Percentiles rank a stretch among this genome's conserved stretches.
These are phyloP conservation scores for Griposia aprilina DNA, from an alignment of 2,888 invertebrate genomes.

Conservation along the genomic window DNA sequence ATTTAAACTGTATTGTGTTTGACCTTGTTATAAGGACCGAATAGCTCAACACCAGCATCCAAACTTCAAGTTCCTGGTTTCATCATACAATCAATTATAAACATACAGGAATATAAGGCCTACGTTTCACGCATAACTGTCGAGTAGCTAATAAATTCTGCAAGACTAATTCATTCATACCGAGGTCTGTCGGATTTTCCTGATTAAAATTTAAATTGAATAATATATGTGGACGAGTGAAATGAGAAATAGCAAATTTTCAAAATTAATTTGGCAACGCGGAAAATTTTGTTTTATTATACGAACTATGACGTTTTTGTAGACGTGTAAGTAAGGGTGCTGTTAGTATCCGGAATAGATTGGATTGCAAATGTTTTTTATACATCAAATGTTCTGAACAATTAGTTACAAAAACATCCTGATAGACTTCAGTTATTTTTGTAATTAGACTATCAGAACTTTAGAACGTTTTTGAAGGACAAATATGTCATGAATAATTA, in stretches of 20 bases:
- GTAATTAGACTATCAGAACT: too few relatives aligned
- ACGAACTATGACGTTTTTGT: conserved; percentile 34
- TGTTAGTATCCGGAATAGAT: background rate
- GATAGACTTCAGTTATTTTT: too few relatives aligned
- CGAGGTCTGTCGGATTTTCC: conserved; percentile 57
- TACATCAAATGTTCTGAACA: background rate
- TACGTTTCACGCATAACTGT: conserved; percentile 34
- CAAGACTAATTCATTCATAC: conserved; percentile 61
- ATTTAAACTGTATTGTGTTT: background rate
- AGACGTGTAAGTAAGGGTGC: conserved; percentile 15
- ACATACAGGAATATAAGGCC: conserved; percentile 4
- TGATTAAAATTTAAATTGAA: conserved; percentile 71
- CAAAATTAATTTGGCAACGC: conserved; percentile 58
- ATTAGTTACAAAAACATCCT: background rate
- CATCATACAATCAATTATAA: background rate
- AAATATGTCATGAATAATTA: background rate
- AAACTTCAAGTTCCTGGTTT: background rate
- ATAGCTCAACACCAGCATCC: background rate
- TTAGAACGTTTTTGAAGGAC: background rate
- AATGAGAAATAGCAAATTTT: conserved; percentile 59
- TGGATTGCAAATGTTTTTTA: conserved; percentile 11
- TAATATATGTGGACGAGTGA: conserved; percentile 58
- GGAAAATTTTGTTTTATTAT: conserved; percentile 51
- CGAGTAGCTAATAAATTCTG: conserved; percentile 62
- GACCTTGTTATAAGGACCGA: background rate